Percentiles rank a stretch among this genome's conserved stretches.
These are phyloP conservation scores for Beris chalybata DNA, from an alignment of 2,888 invertebrate species.

Conservation along the genomic window DNA sequence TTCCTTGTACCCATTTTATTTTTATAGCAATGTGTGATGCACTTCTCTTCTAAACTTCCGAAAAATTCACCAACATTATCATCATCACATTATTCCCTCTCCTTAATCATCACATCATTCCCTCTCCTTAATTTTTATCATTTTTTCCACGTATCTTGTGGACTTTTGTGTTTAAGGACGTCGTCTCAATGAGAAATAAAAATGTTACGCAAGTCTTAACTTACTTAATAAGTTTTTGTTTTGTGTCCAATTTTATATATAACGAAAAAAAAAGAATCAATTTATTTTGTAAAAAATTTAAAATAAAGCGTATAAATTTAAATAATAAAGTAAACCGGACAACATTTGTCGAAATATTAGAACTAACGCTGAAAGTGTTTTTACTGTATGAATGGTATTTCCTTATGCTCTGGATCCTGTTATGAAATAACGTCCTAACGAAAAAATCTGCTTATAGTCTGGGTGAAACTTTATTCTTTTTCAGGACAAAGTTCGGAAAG, in stretches of 20 bases:
- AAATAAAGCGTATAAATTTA: conserved; percentile 13
- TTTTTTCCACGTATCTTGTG: background rate
- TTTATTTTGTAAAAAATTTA: conserved; percentile 10
- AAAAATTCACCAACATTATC: conserved; percentile 5
- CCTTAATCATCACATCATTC: conserved; percentile 19
- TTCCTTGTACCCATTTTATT: conserved; percentile 24
- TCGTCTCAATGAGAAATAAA: conserved; percentile 4
- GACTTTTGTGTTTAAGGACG: conserved; percentile 5
- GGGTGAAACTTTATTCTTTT: too few species aligned
- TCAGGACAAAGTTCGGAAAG: too few species aligned
- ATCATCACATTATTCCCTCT: background rate
- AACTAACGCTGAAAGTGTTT: conserved; percentile 5
- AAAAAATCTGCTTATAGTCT: too few species aligned
- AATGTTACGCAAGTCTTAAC: conserved; percentile 2
- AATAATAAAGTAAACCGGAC: conserved; percentile 25
- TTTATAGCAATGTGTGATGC: conserved; percentile 6
- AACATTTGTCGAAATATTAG: conserved; percentile 31
- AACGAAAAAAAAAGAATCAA: conserved; percentile 19
- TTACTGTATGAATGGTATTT: background rate
- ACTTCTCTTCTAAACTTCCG: conserved; percentile 22
- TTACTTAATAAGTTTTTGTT: conserved; percentile 21
- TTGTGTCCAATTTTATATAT: conserved; percentile 16
- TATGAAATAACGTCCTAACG: too few species aligned
- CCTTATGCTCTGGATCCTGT: too few species aligned
- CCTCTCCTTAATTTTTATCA: background rate